Conservation (phyloP, 2,888 invertebrate genomes). For the Caenorhabditis angaria region DNA sequence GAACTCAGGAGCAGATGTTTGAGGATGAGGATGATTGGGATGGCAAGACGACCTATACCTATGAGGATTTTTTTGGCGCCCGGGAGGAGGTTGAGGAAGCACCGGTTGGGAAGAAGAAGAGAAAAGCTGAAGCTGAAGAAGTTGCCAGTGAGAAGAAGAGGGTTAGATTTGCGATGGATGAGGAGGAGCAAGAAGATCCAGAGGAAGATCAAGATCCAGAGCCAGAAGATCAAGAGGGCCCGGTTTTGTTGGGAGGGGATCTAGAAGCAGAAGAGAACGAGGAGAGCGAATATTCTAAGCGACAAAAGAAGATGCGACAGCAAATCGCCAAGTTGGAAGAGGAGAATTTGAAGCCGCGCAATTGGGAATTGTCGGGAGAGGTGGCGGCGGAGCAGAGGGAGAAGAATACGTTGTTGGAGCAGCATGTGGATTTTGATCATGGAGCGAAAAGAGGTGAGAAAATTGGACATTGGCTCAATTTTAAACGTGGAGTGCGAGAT, state of each 20-base stretch:
- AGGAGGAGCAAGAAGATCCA: constrained; percentile 31
- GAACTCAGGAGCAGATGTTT: constrained; percentile 38
- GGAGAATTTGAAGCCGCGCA: constrained; percentile 80
- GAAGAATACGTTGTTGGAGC: constrained; percentile 89
- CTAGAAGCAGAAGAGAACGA: constrained; percentile 31
- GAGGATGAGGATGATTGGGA: constrained; percentile 50
- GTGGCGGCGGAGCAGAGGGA: constrained; percentile 83
- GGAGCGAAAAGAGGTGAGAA: constrained; percentile 49
- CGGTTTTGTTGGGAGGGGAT: constrained; percentile 43
- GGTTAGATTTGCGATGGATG: constrained; percentile 49
- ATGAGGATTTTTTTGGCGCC: constrained; percentile 58
- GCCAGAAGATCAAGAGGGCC: constrained; percentile 26
- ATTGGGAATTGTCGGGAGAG: constrained; percentile 94
- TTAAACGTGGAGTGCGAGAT: too few species aligned
- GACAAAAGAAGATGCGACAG: constrained; percentile 63
- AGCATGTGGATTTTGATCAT: constrained; percentile 78
- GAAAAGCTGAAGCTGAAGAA: constrained; percentile 31
- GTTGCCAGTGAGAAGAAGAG: constrained; percentile 33
- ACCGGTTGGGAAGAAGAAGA: constrained; percentile 21
- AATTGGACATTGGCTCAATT: too few species aligned
- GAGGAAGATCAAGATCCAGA: constrained; percentile 31
- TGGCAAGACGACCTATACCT: constrained; percentile 47
- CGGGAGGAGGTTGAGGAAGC: constrained; percentile 29
- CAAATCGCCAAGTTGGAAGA: constrained; percentile 74
- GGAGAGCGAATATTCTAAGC: constrained; percentile 28